Percentiles rank a stretch among this genome's conserved stretches.
Evolutionary conservation across 2,888 invertebrate genomes (phyloP).

Genomic region (Chrysopilus asiliformis): DNA sequence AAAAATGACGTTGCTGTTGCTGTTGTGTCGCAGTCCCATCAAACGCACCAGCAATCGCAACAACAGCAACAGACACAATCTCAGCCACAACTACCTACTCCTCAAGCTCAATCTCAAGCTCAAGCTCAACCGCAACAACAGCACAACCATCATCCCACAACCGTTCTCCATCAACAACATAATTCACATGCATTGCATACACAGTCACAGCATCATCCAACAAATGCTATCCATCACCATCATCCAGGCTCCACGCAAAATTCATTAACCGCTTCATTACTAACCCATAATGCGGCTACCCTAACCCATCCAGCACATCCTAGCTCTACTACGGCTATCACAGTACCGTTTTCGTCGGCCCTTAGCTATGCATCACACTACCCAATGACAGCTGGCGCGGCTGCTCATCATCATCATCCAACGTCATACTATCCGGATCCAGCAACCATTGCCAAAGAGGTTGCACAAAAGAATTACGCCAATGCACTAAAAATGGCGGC

Average conservation of each 20-base stretch:
- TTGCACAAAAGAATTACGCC: constrained; percentile 71
- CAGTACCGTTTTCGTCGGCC: constrained; percentile 16
- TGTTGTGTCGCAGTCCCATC: constrained; percentile 1
- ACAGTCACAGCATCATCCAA: constrained; percentile 5
- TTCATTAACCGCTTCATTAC: constrained; percentile 8
- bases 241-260: constrained; percentile 11
- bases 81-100: constrained; percentile 22
- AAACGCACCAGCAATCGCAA: constrained; percentile 4
- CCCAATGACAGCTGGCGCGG: constrained; percentile 17
- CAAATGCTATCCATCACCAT: constrained; percentile 8
- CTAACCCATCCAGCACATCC: constrained; percentile 1
- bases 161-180: constrained; percentile 1
- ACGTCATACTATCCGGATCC: constrained; percentile 40
- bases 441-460: constrained; percentile 60
- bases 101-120: constrained; percentile 18
- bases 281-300: constrained; percentile 8
- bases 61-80: constrained; percentile 21
- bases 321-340: constrained; percentile 15
- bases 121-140: constrained; percentile 21
- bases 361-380: constrained; percentile 10
- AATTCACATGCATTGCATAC: constrained; percentile 3
- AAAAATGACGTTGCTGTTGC: constrained; percentile 2
- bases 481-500: constrained; percentile 54
- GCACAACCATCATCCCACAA: constrained; percentile 7
- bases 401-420: constrained; percentile 14